Conservation (phyloP, 2,113 vertebrate genomes). For the Megaceryle torquata region DNA sequence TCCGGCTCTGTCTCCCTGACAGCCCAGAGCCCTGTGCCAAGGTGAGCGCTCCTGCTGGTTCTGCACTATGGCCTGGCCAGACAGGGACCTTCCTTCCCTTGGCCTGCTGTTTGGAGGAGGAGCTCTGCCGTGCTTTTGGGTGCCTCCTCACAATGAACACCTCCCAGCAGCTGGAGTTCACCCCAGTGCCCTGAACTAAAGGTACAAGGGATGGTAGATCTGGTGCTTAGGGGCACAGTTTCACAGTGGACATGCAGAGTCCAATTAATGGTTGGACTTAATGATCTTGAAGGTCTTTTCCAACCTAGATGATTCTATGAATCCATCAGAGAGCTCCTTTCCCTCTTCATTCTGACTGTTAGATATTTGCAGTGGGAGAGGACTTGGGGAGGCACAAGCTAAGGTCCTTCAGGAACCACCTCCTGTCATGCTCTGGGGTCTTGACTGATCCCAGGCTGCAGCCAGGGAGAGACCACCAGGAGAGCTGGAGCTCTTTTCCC, state of each 20-base stretch:
- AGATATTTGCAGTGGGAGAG: background rate
- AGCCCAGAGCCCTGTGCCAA: conserved; percentile 17
- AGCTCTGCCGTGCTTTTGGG: background rate
- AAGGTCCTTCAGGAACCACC: background rate
- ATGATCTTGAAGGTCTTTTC: too few species aligned
- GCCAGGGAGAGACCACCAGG: background rate
- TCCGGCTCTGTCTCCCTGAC: conserved; percentile 40
- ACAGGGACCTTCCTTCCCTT: background rate
- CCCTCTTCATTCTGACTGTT: background rate
- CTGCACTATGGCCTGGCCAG: background rate
- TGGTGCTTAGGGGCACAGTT: too few species aligned
- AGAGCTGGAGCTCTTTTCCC: background rate
- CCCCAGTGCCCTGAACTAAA: background rate
- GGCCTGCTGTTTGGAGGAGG: background rate
- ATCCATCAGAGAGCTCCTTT: background rate
- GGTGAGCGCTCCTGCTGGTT: conserved; percentile 12
- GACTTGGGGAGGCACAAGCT: background rate
- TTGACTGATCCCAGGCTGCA: background rate
- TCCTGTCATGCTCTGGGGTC: background rate
- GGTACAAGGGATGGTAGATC: background rate
- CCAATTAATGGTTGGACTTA: too few species aligned
- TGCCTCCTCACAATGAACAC: background rate
- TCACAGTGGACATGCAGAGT: too few species aligned
- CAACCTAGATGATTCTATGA: background rate
- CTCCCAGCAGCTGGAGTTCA: background rate